A percentile compares a stretch with the other conserved stretches of the same genome.
Conservation (phyloP, 2,797 vertebrate genomes). For the Poliocrania exsul region DNA sequence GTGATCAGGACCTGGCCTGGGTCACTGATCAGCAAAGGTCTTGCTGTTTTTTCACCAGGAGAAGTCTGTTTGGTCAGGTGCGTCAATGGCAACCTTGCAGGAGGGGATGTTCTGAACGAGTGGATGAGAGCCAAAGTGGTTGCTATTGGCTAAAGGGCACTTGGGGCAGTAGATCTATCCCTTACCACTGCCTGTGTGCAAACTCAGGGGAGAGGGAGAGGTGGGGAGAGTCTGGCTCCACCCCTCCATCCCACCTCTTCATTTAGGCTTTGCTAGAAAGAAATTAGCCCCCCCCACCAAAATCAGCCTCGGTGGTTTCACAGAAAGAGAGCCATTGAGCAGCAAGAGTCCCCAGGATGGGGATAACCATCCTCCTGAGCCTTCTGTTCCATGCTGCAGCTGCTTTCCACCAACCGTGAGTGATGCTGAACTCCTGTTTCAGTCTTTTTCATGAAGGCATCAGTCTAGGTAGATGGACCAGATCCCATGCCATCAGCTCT, state of each 20-base stretch:
- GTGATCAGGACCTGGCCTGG: conserved; percentile 58
- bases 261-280: conserved; percentile 19
- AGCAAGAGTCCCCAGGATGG: conserved; percentile 6
- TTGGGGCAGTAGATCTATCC: background rate
- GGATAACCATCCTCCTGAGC: conserved; percentile 1
- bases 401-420: conserved; percentile 62
- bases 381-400: conserved; percentile 14
- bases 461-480: background rate
- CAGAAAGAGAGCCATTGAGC: background rate
- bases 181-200: background rate
- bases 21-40: conserved; percentile 55
- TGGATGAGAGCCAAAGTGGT: background rate
- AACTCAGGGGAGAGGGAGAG: background rate
- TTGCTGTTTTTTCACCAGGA: background rate
- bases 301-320: background rate
- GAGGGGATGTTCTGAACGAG: conserved; percentile 21
- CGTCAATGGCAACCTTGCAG: background rate
- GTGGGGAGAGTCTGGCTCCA: background rate
- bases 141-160: conserved; percentile 10
- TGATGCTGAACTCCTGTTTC: conserved; percentile 16
- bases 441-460: background rate
- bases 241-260: background rate
- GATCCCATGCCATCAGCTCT: background rate
- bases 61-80: conserved; percentile 10
- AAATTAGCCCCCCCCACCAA: background rate